Evolutionary conservation across 2,888 invertebrate genomes (phyloP), one percentile per base, ranked within the genome.

Genomic region (Mythimna albipuncta): DNA sequence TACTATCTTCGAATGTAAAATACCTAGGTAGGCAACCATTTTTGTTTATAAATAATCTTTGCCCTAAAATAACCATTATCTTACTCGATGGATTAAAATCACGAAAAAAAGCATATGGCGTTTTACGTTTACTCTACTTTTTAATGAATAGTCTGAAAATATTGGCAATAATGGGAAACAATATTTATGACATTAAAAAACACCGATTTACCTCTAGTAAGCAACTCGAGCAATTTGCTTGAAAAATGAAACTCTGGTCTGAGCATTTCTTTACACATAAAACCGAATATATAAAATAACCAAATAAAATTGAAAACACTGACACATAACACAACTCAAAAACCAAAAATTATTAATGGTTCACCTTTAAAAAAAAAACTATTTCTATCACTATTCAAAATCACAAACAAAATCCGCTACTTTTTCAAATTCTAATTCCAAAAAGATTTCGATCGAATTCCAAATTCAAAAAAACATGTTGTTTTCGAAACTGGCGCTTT

Each of bases 181-280:
- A 50, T 21, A 21, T 6, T 13, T 19, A 19, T 19, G 1, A 11
- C 13, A 50, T 35, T 6, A 3, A 35, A 44, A 64, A 70, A 59
- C 3, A 61, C 13, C 70, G 47, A 67, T 66, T 26, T 90, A 94
- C 96, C 96, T 95, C 91, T 94, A 9, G 96, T 96, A n/a, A 96
- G 86, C 65, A 96, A 89, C 82, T 95, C 95, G 81, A 95, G 84
- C 6, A 96, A 82, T 88, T 96, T 96, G 82, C 95, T 95, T 11
- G 96, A 96, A 85, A 96, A 96, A 89, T 95, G 96, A 87, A 94
- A 96, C 76, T 95, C 95, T 55, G 93, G 91, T 19, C 87, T 88
- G 74, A 95, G 94, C 95, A 96, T 95, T 75, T 85, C 87, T 61
- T 75, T 75, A 85, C 91, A 90, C 91, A 91, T 92, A 69, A 82